A percentile compares a stretch with the other conserved stretches of the same genome.
These are phyloP conservation scores for Paradoxurus hermaphroditus DNA, from an alignment of 2,113 vertebrate species.

Conservation along the genomic window DNA sequence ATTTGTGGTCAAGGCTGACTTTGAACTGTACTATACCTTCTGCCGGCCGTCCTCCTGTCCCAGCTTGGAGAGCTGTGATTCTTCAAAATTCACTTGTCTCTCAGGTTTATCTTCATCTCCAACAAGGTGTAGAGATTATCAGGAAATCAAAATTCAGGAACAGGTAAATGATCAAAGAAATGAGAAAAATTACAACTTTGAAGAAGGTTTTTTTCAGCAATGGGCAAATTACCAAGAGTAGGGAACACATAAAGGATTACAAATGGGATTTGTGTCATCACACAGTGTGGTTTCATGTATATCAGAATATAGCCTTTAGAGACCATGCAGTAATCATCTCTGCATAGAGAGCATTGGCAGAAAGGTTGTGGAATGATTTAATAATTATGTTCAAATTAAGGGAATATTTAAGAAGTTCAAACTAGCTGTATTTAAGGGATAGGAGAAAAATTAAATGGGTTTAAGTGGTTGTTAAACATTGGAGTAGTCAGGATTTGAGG, in stretches of 20 bases:
- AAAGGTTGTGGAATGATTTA: constrained; percentile 2
- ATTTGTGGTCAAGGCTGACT: constrained; percentile 88
- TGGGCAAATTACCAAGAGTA: neutral
- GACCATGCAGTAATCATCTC: neutral
- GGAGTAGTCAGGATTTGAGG: neutral
- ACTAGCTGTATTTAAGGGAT: neutral
- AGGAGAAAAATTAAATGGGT: neutral
- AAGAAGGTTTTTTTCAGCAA: neutral
- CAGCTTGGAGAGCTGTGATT: constrained; percentile 88
- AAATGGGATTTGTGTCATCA: neutral
- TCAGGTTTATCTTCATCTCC: constrained; percentile 86
- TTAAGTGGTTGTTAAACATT: neutral
- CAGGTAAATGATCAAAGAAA: constrained; percentile 84
- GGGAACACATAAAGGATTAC: neutral
- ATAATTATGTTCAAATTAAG: constrained; percentile 39
- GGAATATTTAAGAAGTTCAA: neutral
- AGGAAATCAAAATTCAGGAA: constrained; percentile 98
- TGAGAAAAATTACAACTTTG: neutral
- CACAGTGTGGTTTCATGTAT: neutral
- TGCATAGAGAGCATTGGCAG: neutral
- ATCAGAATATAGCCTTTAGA: neutral
- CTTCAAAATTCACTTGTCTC: constrained; percentile 91
- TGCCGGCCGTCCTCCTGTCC: constrained; percentile 86
- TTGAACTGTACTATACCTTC: constrained; percentile 92
- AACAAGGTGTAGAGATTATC: constrained; percentile 92